phyloP scores from a whole-genome alignment of 1,140 invertebrate species.

The Drosophila persimilis region DNA sequence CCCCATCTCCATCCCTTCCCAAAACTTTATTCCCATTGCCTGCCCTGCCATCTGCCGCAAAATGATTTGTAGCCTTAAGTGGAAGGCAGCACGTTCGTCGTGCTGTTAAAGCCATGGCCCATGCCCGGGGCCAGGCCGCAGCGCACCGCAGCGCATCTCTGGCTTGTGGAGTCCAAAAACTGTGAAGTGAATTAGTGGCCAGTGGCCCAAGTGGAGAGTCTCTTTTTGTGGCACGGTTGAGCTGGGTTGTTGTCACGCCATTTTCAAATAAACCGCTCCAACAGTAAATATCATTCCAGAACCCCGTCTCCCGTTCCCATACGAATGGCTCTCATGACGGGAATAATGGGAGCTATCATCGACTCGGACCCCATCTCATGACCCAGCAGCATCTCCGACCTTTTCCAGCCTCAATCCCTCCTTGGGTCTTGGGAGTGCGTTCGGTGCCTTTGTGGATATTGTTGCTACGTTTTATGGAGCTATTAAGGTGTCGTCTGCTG shows the following conservation, averaged over 20 bases:
- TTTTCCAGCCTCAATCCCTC: slow-evolving; percentile 23
- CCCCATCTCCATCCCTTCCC: neutral
- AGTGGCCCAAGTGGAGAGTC: slow-evolving; percentile 16
- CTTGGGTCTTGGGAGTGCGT: slow-evolving; percentile 16
- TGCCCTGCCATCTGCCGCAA: slow-evolving; percentile 47
- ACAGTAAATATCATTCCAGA: slow-evolving; percentile 53
- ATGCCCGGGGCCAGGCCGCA: neutral
- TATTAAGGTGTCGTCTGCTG: slow-evolving; percentile 58
- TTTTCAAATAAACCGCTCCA: slow-evolving; percentile 58
- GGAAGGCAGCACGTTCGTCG: slow-evolving; percentile 33
- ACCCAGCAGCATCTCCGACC: slow-evolving; percentile 34
- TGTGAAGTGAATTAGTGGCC: slow-evolving; percentile 34
- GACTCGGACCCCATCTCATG: slow-evolving; percentile 45
- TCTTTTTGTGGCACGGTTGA: slow-evolving; percentile 6
- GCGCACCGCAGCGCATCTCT: slow-evolving; percentile 36
- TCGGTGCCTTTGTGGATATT: slow-evolving; percentile 49
- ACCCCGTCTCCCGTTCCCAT: neutral
- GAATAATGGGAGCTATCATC: slow-evolving; percentile 71
- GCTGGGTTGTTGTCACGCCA: slow-evolving; percentile 45
- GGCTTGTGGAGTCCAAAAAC: slow-evolving; percentile 28
- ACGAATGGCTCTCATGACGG: slow-evolving; percentile 58
- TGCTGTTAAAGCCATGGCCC: slow-evolving; percentile 25
- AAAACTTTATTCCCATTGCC: slow-evolving; percentile 12
- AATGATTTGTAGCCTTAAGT: slow-evolving; percentile 75
- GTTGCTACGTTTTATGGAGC: slow-evolving; percentile 63